A percentile compares a stretch with the other conserved stretches of the same genome.
phyloP scores from a whole-genome alignment of 1,140 invertebrate genomes.

The Mesaphorura yosii region DNA sequence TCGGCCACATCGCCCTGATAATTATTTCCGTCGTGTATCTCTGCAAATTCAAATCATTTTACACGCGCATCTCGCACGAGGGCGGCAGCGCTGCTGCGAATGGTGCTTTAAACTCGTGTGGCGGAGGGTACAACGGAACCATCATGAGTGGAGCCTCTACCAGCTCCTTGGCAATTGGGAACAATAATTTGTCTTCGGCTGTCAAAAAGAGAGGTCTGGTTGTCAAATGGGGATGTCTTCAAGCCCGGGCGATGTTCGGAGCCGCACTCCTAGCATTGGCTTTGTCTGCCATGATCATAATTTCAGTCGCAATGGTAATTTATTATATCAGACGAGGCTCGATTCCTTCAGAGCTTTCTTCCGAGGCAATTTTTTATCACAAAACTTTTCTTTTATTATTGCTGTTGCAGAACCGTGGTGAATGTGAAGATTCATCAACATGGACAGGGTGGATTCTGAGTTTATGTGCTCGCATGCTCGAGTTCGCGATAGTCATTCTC shows the following conservation, averaged over 20 bases:
- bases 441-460: constrained; percentile 32
- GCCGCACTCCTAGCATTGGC: constrained; percentile 28
- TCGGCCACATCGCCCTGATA: constrained; percentile 25
- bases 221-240: constrained; percentile 31
- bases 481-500: constrained; percentile 33
- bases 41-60: constrained; percentile 29
- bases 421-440: constrained; percentile 28
- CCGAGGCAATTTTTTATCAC: not conserved
- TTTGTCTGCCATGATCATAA: constrained; percentile 31
- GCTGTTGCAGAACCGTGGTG: constrained; percentile 28
- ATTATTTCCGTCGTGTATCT: constrained; percentile 28
- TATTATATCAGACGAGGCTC: not conserved
- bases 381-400: not conserved
- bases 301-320: constrained; percentile 31
- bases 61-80: constrained; percentile 26
- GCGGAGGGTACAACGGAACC: constrained; percentile 1
- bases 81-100: constrained; percentile 1
- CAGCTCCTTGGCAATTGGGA: constrained; percentile 16
- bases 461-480: constrained; percentile 32
- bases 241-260: constrained; percentile 32
- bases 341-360: not conserved
- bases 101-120: not conserved
- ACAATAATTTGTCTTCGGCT: constrained; percentile 16
- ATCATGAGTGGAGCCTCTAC: constrained; percentile 7
- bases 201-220: constrained; percentile 28